Evolutionary conservation across 1,140 invertebrate species (phyloP).

Genomic region (Bombus huntii): DNA sequence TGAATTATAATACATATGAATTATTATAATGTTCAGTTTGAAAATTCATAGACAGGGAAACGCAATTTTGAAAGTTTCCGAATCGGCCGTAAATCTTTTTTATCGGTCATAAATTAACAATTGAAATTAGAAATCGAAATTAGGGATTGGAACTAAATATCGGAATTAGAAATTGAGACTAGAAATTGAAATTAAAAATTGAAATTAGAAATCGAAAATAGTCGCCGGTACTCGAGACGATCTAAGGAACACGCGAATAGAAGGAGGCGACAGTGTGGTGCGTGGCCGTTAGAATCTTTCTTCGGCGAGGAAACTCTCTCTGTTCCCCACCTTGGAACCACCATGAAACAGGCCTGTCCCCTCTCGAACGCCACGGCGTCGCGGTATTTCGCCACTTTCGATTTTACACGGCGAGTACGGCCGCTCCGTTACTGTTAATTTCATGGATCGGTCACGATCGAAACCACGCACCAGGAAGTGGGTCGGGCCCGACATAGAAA

Average conservation of each 20-base stretch:
- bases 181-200: background rate
- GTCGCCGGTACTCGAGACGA: too few species aligned
- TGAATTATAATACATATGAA: background rate
- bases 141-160: too few species aligned
- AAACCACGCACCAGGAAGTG: conserved; percentile 53
- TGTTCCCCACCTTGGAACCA: conserved; percentile 9
- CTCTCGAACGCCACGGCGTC: background rate
- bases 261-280: background rate
- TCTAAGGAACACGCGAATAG: background rate
- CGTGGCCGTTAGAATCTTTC: conserved; percentile 28
- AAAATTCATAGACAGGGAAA: too few species aligned
- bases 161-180: background rate
- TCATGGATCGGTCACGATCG: conserved; percentile 56
- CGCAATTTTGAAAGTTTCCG: too few species aligned
- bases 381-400: conserved; percentile 62
- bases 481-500: conserved; percentile 46
- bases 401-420: conserved; percentile 51
- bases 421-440: conserved; percentile 56
- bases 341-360: background rate
- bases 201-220: too few species aligned
- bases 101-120: too few species aligned
- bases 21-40: background rate
- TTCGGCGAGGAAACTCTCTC: conserved; percentile 35
- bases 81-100: too few species aligned
- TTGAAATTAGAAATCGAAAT: too few species aligned